Conservation (phyloP, 2,113 vertebrate genomes). For the Solea solea region DNA sequence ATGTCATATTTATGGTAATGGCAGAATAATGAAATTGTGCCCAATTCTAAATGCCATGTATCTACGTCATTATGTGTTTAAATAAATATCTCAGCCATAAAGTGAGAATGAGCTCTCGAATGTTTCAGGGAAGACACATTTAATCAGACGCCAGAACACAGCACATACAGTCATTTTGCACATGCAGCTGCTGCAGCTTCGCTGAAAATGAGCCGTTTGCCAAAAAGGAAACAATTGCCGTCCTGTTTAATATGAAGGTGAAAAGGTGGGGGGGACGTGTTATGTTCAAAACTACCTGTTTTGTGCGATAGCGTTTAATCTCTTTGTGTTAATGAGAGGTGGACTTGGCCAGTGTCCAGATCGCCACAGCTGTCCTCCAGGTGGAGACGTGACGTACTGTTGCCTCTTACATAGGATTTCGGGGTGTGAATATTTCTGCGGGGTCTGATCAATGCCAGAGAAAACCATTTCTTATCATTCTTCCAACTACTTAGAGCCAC, state of each 20-base stretch:
- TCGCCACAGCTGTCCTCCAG: slow-evolving; percentile 76
- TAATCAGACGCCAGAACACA: slow-evolving; percentile 31
- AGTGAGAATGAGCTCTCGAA: slow-evolving; percentile 53
- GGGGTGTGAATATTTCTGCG: slow-evolving; percentile 92
- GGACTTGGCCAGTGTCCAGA: slow-evolving; percentile 62
- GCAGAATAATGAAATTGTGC: slow-evolving; percentile 73
- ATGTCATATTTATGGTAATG: slow-evolving; percentile 79
- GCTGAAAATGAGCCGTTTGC: slow-evolving; percentile 28
- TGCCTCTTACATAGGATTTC: slow-evolving; percentile 86
- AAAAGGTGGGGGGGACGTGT: slow-evolving; percentile 32
- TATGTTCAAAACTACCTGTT: slow-evolving; percentile 60
- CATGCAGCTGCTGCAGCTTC: slow-evolving; percentile 55
- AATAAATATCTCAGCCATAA: slow-evolving; percentile 41
- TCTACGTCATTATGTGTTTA: slow-evolving; percentile 65
- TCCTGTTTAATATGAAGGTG: slow-evolving; percentile 34
- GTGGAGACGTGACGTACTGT: slow-evolving; percentile 82
- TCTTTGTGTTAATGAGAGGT: slow-evolving; percentile 57
- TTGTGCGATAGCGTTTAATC: slow-evolving; percentile 59
- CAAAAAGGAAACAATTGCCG: slow-evolving; percentile 40
- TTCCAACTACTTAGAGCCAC: slow-evolving; percentile 96
- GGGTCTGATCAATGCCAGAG: slow-evolving; percentile 94
- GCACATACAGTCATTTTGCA: slow-evolving; percentile 31
- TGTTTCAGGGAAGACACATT: slow-evolving; percentile 44
- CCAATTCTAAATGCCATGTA: slow-evolving; percentile 69
- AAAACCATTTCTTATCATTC: slow-evolving; percentile 99